Base-by-base conservation (phyloP, 2,113 vertebrate species). In the Atractosteus spatula region DNA sequence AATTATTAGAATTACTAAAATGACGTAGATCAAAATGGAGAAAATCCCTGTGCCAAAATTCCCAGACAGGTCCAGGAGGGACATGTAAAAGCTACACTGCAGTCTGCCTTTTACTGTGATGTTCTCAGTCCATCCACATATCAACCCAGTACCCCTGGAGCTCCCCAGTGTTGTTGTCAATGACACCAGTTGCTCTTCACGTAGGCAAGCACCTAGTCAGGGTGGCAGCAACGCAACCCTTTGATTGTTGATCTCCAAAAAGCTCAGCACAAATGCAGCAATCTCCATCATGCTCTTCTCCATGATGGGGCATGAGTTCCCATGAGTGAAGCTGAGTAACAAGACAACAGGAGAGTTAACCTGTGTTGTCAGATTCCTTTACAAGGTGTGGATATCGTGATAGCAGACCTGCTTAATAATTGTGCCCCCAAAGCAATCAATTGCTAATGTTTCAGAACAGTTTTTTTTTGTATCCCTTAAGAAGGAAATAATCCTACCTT, bases 121-220 rank as follows among this genome's bases (percentile, higher is more conserved):
- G 72, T 75, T 95, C 87, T 83, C 96, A 98, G 71, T 92, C 91
- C 90, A 97, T 91, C 96, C 97, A 98, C 67, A 97, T 87, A 29
- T 96, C 95, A 59, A 97, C 95, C 95, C 95, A 97, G 78, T 92
- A 89, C 66, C 82, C 90, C 55, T 96, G 94, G 55, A 96, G 92
- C 0, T 92, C 87, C 0, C 95, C 88, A 0, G 95, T 94, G 77
- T 84, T 87, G 86, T 87, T 93, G 74, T 87, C 78, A 70, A 90
- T 11, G 2, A 80, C 79, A 61, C 91, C 90, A 3, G 92, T 95
- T 41, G 97, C 94, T 67, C 80, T 92, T 96, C 96, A 97, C 77
- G 96, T 89, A 8, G 95, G 91, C 89, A 96, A 89, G 76, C 89
- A 89, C 3, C 92, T 93, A 4, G 92, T 91, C 3, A 95, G 87